These are phyloP conservation scores for Varanus komodoensis DNA, from an alignment of 2,113 vertebrate species.

Conservation along the genomic window DNA sequence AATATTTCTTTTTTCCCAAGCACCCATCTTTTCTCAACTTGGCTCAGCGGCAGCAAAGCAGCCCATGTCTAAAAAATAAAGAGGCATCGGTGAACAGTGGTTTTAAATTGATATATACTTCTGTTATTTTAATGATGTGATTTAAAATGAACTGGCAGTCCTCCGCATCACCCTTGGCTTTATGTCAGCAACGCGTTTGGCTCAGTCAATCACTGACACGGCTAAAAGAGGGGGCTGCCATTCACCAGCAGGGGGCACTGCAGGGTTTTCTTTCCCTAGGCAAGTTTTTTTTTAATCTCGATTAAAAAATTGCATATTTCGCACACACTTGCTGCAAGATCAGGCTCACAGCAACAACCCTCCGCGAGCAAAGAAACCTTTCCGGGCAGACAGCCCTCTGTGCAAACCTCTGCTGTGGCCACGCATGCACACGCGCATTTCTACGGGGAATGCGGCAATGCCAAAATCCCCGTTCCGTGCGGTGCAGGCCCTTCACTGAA, in stretches of 20 bases:
- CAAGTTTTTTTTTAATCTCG: slow-evolving; percentile 51
- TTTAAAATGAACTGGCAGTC: slow-evolving; percentile 86
- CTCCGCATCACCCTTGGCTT: slow-evolving; percentile 78
- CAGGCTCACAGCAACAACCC: neutral
- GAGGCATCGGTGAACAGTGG: slow-evolving; percentile 47
- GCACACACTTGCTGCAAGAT: neutral
- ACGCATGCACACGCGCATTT: neutral
- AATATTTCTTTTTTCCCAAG: slow-evolving; percentile 15
- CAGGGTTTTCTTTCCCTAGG: slow-evolving; percentile 70
- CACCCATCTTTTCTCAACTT: slow-evolving; percentile 45
- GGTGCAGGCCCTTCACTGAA: neutral
- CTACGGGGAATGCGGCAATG: neutral
- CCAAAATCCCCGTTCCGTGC: neutral
- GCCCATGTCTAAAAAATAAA: slow-evolving; percentile 53
- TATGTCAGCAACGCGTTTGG: slow-evolving; percentile 79
- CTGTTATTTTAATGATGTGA: slow-evolving; percentile 72
- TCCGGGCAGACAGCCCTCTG: neutral
- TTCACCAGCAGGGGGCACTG: slow-evolving; percentile 84
- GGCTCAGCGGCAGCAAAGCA: slow-evolving; percentile 50
- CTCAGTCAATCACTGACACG: slow-evolving; percentile 80
- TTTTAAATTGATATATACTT: slow-evolving; percentile 57
- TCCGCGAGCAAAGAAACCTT: neutral
- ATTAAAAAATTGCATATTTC: neutral
- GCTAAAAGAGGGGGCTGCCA: slow-evolving; percentile 71
- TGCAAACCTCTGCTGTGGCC: neutral